Evolutionary conservation across 2,797 vertebrate species (phyloP).

Genomic region (Rhinophrynus dorsalis): DNA sequence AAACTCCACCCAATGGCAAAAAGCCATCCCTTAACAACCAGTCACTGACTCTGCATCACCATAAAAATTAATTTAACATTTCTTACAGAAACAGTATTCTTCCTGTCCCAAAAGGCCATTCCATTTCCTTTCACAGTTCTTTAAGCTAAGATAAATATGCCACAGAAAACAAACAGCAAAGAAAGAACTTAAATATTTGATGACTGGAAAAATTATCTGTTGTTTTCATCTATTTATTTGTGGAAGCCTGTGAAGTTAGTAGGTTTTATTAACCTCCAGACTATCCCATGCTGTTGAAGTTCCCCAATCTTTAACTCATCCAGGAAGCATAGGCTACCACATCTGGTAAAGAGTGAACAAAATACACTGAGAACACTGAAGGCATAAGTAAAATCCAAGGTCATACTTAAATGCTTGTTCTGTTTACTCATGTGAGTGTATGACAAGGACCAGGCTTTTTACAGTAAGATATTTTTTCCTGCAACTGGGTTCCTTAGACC

Average conservation of each 20-base stretch:
- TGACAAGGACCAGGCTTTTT: constrained; percentile 41
- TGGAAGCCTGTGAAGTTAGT: constrained; percentile 54
- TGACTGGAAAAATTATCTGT: constrained; percentile 57
- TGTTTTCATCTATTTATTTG: constrained; percentile 63
- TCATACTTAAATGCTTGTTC: background rate
- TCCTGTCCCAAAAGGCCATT: constrained; percentile 69
- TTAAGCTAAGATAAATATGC: constrained; percentile 57
- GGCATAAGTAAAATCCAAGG: constrained; percentile 14
- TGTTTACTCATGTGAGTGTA: background rate
- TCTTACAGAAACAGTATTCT: constrained; percentile 69
- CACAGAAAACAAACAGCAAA: constrained; percentile 58
- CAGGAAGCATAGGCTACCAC: constrained; percentile 54
- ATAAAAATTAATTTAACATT: constrained; percentile 74
- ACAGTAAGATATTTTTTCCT: constrained; percentile 42
- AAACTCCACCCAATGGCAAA: constrained; percentile 74
- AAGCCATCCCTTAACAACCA: constrained; percentile 70
- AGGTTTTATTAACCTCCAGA: constrained; percentile 58
- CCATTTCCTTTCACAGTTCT: constrained; percentile 61
- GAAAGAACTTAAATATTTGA: constrained; percentile 61
- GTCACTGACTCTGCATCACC: constrained; percentile 70
- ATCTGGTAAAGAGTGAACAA: constrained; percentile 55
- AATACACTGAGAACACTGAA: constrained; percentile 32
- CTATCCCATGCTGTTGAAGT: constrained; percentile 56
- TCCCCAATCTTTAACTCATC: constrained; percentile 47
- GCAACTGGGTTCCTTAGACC: constrained; percentile 41